These are phyloP conservation scores for Poecile atricapillus DNA, from an alignment of 2,113 vertebrate species.

Conservation along the genomic window DNA sequence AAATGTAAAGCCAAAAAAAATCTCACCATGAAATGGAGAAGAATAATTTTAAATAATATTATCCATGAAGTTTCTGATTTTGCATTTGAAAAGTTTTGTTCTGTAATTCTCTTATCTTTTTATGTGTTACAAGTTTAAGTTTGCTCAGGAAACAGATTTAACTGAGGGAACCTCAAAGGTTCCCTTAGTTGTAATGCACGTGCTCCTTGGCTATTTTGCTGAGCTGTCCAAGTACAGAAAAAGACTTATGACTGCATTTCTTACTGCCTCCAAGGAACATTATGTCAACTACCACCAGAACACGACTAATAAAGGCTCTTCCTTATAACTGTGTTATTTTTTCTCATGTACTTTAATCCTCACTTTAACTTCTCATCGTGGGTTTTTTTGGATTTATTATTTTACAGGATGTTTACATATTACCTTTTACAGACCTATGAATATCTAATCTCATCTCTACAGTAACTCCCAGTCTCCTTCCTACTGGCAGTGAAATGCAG, in stretches of 20 bases:
- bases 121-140: neutral
- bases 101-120: neutral
- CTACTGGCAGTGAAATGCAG: slow-evolving; percentile 6
- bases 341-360: neutral
- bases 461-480: neutral
- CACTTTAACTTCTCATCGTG: neutral
- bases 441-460: neutral
- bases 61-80: neutral
- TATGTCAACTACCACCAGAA: neutral
- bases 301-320: neutral
- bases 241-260: slow-evolving; percentile 6
- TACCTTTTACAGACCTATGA: neutral
- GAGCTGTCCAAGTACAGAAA: neutral
- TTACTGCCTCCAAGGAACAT: slow-evolving; percentile 7
- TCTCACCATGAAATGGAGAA: neutral
- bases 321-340: neutral
- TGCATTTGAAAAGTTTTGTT: neutral
- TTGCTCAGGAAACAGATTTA: neutral
- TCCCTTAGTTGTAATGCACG: neutral
- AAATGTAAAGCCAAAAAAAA: neutral
- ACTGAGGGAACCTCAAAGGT: slow-evolving; percentile 7
- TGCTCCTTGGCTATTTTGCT: neutral
- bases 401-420: neutral
- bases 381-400: neutral
- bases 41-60: neutral